Conservation (phyloP, 2,888 invertebrate species). For the Drosophila ustulata region DNA sequence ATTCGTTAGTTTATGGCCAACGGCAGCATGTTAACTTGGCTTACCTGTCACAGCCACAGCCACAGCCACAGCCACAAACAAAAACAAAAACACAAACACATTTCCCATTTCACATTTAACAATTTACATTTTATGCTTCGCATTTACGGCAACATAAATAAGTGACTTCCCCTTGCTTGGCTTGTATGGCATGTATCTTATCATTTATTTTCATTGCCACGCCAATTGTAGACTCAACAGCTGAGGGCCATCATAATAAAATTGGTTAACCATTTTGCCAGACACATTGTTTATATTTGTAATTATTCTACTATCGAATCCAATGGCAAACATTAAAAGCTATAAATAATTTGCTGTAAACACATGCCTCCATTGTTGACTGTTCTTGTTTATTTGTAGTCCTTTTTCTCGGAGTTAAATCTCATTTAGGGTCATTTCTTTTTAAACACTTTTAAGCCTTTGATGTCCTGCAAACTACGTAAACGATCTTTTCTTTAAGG, state of each 20-base stretch:
- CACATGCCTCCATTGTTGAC: not conserved
- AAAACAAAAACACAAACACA: no score
- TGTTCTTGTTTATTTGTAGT: not conserved
- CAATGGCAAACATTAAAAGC: not conserved
- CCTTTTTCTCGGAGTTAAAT: slow-evolving; percentile 8
- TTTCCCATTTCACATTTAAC: slow-evolving; percentile 5
- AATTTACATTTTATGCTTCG: slow-evolving; percentile 20
- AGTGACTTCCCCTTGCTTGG: slow-evolving; percentile 3
- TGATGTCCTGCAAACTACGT: not conserved
- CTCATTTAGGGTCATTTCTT: slow-evolving; percentile 14
- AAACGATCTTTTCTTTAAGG: not conserved
- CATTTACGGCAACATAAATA: slow-evolving; percentile 54
- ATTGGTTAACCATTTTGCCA: not conserved
- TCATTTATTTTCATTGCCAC: slow-evolving; percentile 29
- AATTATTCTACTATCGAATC: not conserved
- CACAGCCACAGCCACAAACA: slow-evolving; percentile 12
- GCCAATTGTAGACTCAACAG: slow-evolving; percentile 4
- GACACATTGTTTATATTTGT: slow-evolving; percentile 3
- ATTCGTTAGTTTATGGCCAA: slow-evolving; percentile 61
- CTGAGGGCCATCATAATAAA: slow-evolving; percentile 1
- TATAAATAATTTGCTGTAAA: slow-evolving; percentile 16
- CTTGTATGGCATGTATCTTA: slow-evolving; percentile 7
- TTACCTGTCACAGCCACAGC: slow-evolving; percentile 23
- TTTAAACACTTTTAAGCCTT: slow-evolving; percentile 14
- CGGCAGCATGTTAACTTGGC: slow-evolving; percentile 47